These are phyloP conservation scores for Siniperca scherzeri DNA, from an alignment of 2,797 vertebrate species.

Conservation along the genomic window DNA sequence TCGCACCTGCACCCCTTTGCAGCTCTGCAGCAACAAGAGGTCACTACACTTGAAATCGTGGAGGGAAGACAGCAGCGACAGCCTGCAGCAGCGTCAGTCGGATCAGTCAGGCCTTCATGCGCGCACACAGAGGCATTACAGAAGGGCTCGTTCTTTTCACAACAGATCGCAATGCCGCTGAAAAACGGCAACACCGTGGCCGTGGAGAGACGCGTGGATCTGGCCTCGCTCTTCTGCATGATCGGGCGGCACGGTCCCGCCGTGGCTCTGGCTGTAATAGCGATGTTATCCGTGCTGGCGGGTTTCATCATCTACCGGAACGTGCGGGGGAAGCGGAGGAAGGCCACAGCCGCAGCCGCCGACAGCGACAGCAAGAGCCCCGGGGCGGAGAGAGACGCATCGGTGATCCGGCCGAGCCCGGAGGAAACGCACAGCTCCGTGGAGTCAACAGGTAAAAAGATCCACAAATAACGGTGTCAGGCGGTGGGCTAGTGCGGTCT, in stretches of 20 bases:
- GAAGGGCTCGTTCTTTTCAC: no score
- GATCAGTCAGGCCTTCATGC: constrained; percentile 2
- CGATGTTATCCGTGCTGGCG: constrained; percentile 74
- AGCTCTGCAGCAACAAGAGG: constrained; percentile 78
- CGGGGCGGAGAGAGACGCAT: constrained; percentile 38
- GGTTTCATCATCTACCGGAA: constrained; percentile 81
- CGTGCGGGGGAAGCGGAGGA: constrained; percentile 75
- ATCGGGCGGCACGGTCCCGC: constrained; percentile 79
- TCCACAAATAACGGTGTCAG: not conserved
- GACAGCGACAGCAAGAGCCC: constrained; percentile 15
- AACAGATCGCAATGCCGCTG: constrained; percentile 53
- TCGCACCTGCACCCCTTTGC: constrained; percentile 74
- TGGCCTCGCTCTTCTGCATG: constrained; percentile 80
- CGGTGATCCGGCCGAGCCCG: not conserved
- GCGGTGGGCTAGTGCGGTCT: not conserved
- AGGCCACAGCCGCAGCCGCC: constrained; percentile 47
- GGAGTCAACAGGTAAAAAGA: constrained; percentile 83
- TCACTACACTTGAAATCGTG: constrained; percentile 53
- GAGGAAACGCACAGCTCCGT: constrained; percentile 20
- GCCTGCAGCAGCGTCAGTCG: constrained; percentile 18
- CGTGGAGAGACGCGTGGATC: constrained; percentile 73
- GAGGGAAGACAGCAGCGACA: constrained; percentile 19
- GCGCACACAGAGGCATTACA: fast-evolving
- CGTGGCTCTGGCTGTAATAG: constrained; percentile 73
- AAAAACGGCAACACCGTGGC: constrained; percentile 69